Evolutionary conservation across 2,113 vertebrate genomes (phyloP).

Genomic region (Pardalotus punctatus): DNA sequence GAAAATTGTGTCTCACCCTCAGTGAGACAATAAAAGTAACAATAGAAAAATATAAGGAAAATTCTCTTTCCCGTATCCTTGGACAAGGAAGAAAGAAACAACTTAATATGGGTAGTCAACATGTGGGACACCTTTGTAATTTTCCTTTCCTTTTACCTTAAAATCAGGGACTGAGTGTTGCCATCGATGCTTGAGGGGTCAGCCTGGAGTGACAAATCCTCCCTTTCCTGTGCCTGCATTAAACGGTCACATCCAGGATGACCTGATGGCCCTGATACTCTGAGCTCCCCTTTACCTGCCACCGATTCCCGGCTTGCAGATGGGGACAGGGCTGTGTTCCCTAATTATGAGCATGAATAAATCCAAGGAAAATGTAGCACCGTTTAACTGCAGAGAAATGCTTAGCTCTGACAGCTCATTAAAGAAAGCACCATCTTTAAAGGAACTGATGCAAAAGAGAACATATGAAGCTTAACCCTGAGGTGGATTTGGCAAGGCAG

Average conservation of each 20-base stretch:
- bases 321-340: neutral
- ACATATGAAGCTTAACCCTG: slow-evolving; percentile 64
- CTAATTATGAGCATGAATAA: neutral
- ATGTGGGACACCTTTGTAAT: neutral
- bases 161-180: neutral
- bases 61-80: neutral
- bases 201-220: neutral
- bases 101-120: neutral
- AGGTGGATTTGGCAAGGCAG: slow-evolving; percentile 64
- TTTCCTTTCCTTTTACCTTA: neutral
- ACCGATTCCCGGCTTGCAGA: neutral
- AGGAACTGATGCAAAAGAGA: slow-evolving; percentile 70
- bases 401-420: slow-evolving; percentile 64
- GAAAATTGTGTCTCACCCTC: neutral
- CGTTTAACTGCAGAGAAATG: slow-evolving; percentile 18
- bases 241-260: neutral
- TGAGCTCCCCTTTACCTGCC: neutral
- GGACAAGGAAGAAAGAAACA: neutral
- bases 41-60: neutral
- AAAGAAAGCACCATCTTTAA: slow-evolving; percentile 66
- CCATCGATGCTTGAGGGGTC: neutral
- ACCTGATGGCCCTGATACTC: neutral
- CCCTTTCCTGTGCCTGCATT: neutral
- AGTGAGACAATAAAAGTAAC: neutral
- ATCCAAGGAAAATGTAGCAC: neutral